Percentiles rank a stretch among this genome's conserved stretches.
These are phyloP conservation scores for Pocillopora verrucosa DNA, from an alignment of 64 coral and sea anemone genomes.

Conservation along the genomic window DNA sequence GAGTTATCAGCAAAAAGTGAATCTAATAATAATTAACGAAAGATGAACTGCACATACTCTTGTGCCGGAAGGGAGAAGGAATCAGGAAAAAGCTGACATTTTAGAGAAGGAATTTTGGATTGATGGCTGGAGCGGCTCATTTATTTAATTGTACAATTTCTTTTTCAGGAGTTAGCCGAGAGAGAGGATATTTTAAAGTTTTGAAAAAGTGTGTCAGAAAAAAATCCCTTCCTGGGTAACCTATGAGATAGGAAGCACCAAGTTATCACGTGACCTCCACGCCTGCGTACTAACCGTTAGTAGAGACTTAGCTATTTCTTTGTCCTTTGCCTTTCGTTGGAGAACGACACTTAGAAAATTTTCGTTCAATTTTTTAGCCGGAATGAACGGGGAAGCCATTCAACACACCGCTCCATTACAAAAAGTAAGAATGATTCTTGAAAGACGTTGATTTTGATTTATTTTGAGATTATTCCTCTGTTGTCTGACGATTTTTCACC, in stretches of 20 bases:
- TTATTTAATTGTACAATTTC: too few relatives aligned
- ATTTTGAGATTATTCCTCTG: neutral
- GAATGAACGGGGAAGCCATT: slow-evolving; percentile 68
- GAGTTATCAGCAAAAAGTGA: too few relatives aligned
- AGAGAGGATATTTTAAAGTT: too few relatives aligned
- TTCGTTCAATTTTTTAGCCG: slow-evolving; percentile 40
- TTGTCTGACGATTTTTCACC: slow-evolving; percentile 32
- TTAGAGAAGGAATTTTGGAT: too few relatives aligned
- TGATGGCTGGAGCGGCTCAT: too few relatives aligned
- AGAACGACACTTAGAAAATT: slow-evolving; percentile 77
- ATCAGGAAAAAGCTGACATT: too few relatives aligned
- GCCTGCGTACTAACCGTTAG: slow-evolving; percentile 60
- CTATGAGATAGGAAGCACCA: neutral
- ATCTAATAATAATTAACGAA: too few relatives aligned
- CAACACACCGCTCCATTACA: slow-evolving; percentile 2
- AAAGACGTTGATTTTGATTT: slow-evolving; percentile 13
- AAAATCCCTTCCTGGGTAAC: neutral
- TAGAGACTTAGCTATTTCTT: slow-evolving; percentile 72
- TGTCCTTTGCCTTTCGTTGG: slow-evolving; percentile 50
- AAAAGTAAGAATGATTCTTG: slow-evolving; percentile 43
- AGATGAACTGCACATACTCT: too few relatives aligned
- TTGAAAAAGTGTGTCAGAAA: neutral
- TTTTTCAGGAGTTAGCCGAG: too few relatives aligned
- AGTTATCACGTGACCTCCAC: slow-evolving; percentile 44
- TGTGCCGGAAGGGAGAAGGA: too few relatives aligned